Base-by-base conservation (phyloP, 2,888 invertebrate genomes). In the Anoplius nigerrimus region DNA sequence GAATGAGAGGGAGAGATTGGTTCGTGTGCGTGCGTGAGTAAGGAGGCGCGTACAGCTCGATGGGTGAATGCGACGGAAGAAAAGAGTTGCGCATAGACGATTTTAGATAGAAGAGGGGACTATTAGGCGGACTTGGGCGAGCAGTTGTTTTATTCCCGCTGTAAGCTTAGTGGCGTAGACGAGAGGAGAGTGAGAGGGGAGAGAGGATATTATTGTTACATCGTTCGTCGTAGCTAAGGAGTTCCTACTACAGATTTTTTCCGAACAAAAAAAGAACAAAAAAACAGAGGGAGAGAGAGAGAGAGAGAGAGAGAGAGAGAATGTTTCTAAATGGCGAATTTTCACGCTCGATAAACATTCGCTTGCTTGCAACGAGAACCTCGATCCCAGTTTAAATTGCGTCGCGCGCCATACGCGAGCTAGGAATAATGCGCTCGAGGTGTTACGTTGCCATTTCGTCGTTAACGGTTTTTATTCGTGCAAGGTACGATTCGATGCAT, bases 1-100 rank as follows among this genome's bases (percentile, higher is more conserved):
- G 21, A 66, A 56, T 18, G 13, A 55, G 51, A 24, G 62, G 55
- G 43, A 48, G 42, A 34, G 20, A 51, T 51, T 42, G 16, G 51
- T 5, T n/a, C 18, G 48, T 18, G 48, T 18, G 48, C n/a, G 48
- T 48, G 48, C n/a, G 48, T 48, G 48, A 48, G 13, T 5, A n/a
- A 48, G 18, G 18, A 48, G 48, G 13, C 8, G 13, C 3, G 8
- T 48, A 18, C 5, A 18, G 13, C n/a, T n/a, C n/a, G 13, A 48
- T 48, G 48, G 48, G 18, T 34, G 34, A 48, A 48, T 48, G 48
- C 8, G 48, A 48, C n/a, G 18, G 48, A 48, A 13, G 13, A 13
- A 48, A 48, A 48, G 18, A 48, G 48, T 16, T 48, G 48, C 16
- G 48, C 16, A 8, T 48, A 18, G 48, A 48, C 16, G 48, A 18